Conservation (phyloP, 2,113 vertebrate genomes). For the Ptychochromis oligacanthus region DNA sequence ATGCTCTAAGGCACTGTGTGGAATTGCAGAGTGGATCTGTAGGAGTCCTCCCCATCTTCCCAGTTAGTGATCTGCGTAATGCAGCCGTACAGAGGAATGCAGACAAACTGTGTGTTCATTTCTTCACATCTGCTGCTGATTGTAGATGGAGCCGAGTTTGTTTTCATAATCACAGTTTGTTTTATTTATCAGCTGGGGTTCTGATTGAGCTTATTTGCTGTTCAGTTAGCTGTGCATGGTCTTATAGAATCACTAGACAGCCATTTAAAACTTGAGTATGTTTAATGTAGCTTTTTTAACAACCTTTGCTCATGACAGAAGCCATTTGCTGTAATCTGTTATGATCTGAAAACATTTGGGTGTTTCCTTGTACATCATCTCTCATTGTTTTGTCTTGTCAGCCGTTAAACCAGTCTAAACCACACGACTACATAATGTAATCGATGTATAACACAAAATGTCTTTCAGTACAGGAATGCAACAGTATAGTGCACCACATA, state of each 20-base stretch:
- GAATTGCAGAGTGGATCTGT: slow-evolving; percentile 47
- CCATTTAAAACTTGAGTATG: not conserved
- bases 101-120: slow-evolving; percentile 47
- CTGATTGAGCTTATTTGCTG: slow-evolving; percentile 26
- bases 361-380: not conserved
- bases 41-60: slow-evolving; percentile 36
- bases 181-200: slow-evolving; percentile 32
- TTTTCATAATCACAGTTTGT: slow-evolving; percentile 63
- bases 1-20: slow-evolving; percentile 33
- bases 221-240: not conserved
- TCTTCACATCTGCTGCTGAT: slow-evolving; percentile 64
- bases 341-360: not conserved
- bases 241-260: not conserved
- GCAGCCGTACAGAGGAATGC: slow-evolving; percentile 49
- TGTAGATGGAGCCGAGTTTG: slow-evolving; percentile 39
- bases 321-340: not conserved
- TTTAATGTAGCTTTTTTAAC: not conserved
- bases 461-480: not conserved
- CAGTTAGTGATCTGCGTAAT: slow-evolving; percentile 30
- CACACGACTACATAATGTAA: not conserved
- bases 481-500: not conserved
- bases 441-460: not conserved
- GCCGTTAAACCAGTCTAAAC: not conserved
- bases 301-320: slow-evolving; percentile 9
- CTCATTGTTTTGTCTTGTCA: not conserved